Evolutionary conservation across 2,113 vertebrate species (phyloP), one percentile per base, ranked within the genome.

Genomic region (Sebastes schlegelii): DNA sequence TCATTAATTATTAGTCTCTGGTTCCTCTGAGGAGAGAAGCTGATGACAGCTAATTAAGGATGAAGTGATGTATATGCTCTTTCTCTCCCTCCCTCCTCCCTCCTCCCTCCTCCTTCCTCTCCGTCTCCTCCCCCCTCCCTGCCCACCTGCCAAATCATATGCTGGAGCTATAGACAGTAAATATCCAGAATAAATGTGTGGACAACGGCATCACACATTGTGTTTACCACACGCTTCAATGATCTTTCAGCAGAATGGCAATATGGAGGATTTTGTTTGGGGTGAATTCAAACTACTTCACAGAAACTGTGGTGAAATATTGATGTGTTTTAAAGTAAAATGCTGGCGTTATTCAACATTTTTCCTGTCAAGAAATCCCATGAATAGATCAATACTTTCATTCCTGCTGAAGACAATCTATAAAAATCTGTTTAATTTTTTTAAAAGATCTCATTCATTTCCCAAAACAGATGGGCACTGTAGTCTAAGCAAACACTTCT

Each of bases 21-120:
- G 80, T 87, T 91, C 89, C 92, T 93, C 90, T 83, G 88, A 87
- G 92, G 90, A 91, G 82, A 92, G 89, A 89, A 92, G 81, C 88
- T 92, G 92, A 93, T 93, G 93, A 94, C 92, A 92, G 91, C 91
- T 93, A 93, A 94, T 94, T 94, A 94, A 92, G 92, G 90, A 90
- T 91, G 88, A 93, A 92, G 93, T 93, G 92, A 93, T 93, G 90
- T 94, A 93, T 93, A 84, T 84, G 83, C 80, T 82, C 74, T 0
- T 81, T 21, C 74, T 54, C 58, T 1, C 60, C 17, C 19, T n/a
- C 23, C 34, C 62, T 40, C 21, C 8, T 0, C 16, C 55, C 21
- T 1, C 43, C 19, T 2, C 55, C 8, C 45, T 6, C 21, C 79
- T 6, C 26, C 13, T 9, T 10, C 62, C 21, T 16, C 46, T 34